These are phyloP conservation scores for Meiosimyza platycephala DNA, from an alignment of 2,888 invertebrate genomes.

Conservation along the genomic window DNA sequence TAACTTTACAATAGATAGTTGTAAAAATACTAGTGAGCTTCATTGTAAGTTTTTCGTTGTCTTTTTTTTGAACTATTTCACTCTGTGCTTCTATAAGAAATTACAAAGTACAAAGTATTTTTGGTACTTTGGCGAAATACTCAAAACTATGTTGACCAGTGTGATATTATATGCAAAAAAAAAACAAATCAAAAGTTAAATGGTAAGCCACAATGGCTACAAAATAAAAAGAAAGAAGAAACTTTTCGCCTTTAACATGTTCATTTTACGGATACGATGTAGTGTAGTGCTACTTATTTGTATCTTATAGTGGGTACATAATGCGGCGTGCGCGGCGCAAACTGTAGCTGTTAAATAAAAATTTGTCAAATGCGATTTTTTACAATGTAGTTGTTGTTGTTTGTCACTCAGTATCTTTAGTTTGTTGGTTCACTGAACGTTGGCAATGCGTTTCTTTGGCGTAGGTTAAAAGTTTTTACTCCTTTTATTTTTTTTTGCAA, in stretches of 20 bases:
- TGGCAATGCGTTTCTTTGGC: conserved; percentile 3
- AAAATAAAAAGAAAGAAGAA: too few relatives aligned
- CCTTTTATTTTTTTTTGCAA: conserved; percentile 1
- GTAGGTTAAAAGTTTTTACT: conserved; percentile 20
- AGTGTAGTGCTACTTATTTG: conserved; percentile 24
- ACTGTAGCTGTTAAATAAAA: conserved; percentile 16
- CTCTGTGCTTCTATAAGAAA: too few relatives aligned
- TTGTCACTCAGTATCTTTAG: conserved; percentile 1
- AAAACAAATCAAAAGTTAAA: too few relatives aligned
- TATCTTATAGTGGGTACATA: not conserved
- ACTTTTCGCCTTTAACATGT: conserved; percentile 13
- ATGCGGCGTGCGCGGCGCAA: not conserved
- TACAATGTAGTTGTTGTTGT: conserved; percentile 13
- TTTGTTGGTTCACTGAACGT: not conserved
- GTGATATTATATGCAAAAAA: too few relatives aligned
- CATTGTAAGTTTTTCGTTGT: too few relatives aligned
- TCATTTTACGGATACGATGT: conserved; percentile 13
- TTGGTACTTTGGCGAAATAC: too few relatives aligned
- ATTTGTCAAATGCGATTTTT: conserved; percentile 29
- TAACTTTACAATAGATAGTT: too few relatives aligned
- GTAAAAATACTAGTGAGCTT: too few relatives aligned
- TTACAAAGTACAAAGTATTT: too few relatives aligned
- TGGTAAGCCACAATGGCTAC: too few relatives aligned
- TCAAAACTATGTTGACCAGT: too few relatives aligned
- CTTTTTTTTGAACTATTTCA: too few relatives aligned